Conservation (phyloP, 2,888 invertebrate species). For the Orthosia cruda region DNA sequence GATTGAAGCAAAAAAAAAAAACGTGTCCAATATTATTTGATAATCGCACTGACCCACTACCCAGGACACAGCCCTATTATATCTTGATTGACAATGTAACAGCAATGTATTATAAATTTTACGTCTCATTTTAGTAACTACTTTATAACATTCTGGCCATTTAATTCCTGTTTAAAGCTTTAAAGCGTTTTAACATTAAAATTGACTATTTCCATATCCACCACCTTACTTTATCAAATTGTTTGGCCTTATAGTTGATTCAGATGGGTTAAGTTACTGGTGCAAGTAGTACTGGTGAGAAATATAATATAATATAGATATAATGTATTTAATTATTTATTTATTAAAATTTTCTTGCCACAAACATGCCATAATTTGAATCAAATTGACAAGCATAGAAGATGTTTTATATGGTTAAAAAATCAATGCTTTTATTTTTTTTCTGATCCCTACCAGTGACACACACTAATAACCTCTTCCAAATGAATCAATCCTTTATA, state of each 20-base stretch:
- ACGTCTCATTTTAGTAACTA: not conserved
- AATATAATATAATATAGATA: not conserved
- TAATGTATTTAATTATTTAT: not conserved
- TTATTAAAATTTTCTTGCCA: too few relatives aligned
- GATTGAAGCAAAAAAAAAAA: too few relatives aligned
- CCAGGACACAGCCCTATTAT: too few relatives aligned
- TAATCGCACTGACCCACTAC: too few relatives aligned
- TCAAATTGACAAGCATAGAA: too few relatives aligned
- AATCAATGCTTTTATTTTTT: not conserved
- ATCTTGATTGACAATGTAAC: conserved; percentile 41
- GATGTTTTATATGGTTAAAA: too few relatives aligned
- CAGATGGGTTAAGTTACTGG: not conserved
- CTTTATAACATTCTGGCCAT: not conserved
- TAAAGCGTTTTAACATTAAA: conserved; percentile 11
- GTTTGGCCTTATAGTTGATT: not conserved
- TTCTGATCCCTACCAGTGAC: not conserved
- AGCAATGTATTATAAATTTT: not conserved
- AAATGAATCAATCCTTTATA: not conserved
- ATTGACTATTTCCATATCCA: conserved; percentile 30
- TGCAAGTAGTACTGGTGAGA: not conserved
- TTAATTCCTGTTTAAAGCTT: not conserved
- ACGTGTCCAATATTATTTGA: too few relatives aligned
- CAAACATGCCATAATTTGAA: too few relatives aligned
- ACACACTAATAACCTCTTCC: conserved; percentile 6
- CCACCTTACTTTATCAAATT: conserved; percentile 18